Percentiles rank a stretch among this genome's conserved stretches.
Conservation (phyloP, 2,797 vertebrate genomes). For the Smutsia temminckii region DNA sequence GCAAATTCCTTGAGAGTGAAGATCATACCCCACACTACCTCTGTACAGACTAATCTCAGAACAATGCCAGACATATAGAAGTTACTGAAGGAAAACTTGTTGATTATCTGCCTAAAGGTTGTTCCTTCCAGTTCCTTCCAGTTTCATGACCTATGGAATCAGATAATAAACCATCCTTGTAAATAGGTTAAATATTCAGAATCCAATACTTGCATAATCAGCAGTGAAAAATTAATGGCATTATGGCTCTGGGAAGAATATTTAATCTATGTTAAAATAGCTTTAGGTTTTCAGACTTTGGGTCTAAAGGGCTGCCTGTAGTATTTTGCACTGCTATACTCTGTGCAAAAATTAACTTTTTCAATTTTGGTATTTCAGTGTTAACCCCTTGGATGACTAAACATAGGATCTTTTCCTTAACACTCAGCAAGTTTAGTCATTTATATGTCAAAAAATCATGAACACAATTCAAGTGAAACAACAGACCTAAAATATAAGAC, state of each 20-base stretch:
- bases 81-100: neutral
- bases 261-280: conserved; percentile 41
- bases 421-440: conserved; percentile 41
- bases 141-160: neutral
- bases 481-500: conserved; percentile 40
- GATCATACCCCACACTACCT: neutral
- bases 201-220: conserved; percentile 1
- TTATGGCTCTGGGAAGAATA: neutral
- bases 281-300: conserved; percentile 21
- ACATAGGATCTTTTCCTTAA: conserved; percentile 38
- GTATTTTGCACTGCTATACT: neutral
- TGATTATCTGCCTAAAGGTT: neutral
- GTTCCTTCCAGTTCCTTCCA: neutral
- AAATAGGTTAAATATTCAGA: conserved; percentile 38
- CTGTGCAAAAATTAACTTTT: conserved; percentile 10
- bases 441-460: conserved; percentile 49
- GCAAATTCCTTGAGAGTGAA: neutral
- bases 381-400: conserved; percentile 36
- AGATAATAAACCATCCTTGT: neutral
- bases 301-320: neutral
- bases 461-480: conserved; percentile 45
- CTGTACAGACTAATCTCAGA: neutral
- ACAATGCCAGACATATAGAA: neutral
- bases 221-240: neutral
- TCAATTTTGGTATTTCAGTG: conserved; percentile 50